Percentiles rank a stretch among this genome's conserved stretches.
Conservation (phyloP, 2,797 vertebrate genomes). For the Hylomyscus alleni region DNA sequence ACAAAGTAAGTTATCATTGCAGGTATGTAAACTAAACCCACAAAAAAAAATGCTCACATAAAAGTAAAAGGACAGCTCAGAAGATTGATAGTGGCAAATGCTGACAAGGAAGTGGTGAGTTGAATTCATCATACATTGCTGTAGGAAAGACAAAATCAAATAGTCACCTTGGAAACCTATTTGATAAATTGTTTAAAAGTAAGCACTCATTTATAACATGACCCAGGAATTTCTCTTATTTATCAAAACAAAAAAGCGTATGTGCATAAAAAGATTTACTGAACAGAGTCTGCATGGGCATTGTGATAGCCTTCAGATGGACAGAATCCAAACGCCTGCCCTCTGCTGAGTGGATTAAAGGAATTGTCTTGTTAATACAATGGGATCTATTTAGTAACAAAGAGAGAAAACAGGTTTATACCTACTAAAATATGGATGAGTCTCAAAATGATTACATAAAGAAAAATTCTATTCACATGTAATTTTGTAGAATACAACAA, state of each 20-base stretch:
- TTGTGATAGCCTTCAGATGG: neutral
- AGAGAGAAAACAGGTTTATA: neutral
- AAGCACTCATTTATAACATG: neutral
- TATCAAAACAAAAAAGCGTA: neutral
- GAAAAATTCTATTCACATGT: neutral
- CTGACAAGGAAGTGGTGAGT: neutral
- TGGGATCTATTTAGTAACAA: neutral
- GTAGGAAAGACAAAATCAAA: neutral
- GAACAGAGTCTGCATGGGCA: neutral
- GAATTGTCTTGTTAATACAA: neutral
- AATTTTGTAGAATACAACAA: neutral
- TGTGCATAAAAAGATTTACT: neutral
- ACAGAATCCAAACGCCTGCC: neutral
- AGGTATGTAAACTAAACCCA: neutral
- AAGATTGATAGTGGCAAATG: neutral
- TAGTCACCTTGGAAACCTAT: neutral
- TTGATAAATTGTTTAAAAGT: neutral
- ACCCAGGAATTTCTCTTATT: neutral
- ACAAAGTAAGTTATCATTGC: neutral
- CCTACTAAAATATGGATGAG: neutral
- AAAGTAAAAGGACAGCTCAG: neutral
- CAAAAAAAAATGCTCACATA: neutral
- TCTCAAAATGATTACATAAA: neutral
- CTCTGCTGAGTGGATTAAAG: neutral
- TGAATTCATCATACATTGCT: neutral